Evolutionary conservation across 2,888 invertebrate genomes (phyloP), one percentile per base, ranked within the genome.

Genomic region (Plagodis pulveraria): DNA sequence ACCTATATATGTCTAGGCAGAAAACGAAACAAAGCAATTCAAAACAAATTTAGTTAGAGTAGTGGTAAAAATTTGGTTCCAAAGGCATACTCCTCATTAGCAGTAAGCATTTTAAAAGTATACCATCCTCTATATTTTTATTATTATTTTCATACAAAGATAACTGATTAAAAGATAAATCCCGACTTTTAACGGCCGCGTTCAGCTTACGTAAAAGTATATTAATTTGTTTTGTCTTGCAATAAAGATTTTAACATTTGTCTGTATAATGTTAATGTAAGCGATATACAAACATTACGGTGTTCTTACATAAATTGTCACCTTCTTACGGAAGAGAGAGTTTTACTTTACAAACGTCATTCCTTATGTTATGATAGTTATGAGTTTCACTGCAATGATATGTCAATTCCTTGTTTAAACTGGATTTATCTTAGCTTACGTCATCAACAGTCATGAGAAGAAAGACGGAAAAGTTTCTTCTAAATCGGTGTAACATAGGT

Each of bases 291-390:
- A 52, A 58, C 52, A 45, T 56, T 49, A 56, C 56, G 12, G 42
- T 41, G 52, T 32, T 61, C 56, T 56, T 56, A 56, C 53, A 50
- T 56, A 56, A 53, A 56, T 59, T 62, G 62, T 57, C 65, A 59
- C 57, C 52, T 52, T 48, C 56, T 57, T 60, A 59, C 62, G 59
- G 62, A 65, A 60, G 62, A 57, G 65, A 65, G 65, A 65, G 65
- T 58, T 49, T 33, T 6, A 35, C 40, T 49, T 40, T 45, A 32
- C 41, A 49, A 53, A 33, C 40, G 50, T 8, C n/a, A 43, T 51
- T 47, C 35, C 42, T 46, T 11, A 35, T 43, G 47, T 52, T 41
- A 49, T 32, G 38, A 36, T 43, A 12, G 36, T 22, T 56, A 51
- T 47, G 51, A 51, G 57, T 57, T 57, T 57, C 57, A 51, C 56